Evolutionary conservation across 2,113 vertebrate genomes (phyloP).

Genomic region (Hiodon alosoides): DNA sequence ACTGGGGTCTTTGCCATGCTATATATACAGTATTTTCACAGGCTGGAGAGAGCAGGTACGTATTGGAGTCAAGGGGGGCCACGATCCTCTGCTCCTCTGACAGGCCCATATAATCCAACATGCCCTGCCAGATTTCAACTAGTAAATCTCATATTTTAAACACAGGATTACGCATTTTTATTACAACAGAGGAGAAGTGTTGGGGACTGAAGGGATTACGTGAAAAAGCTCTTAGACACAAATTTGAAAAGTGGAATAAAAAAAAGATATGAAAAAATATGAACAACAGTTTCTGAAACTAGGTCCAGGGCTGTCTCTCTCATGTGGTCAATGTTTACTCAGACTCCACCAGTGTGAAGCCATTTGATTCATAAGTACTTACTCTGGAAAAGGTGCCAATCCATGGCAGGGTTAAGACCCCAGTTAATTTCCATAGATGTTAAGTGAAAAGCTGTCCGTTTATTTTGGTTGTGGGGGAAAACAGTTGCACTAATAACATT

Average conservation of each 20-base stretch:
- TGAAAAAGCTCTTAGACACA: conserved; percentile 65
- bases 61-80: conserved; percentile 25
- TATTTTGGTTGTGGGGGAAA: no score
- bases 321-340: neutral
- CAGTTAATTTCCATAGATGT: no score
- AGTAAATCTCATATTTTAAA: conserved; percentile 84
- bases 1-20: neutral
- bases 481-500: no score
- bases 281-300: neutral
- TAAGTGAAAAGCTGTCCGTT: no score
- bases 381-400: neutral
- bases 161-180: conserved; percentile 84
- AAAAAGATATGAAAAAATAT: conserved; percentile 35
- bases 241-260: conserved; percentile 58
- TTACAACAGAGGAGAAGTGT: conserved; percentile 63
- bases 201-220: conserved; percentile 67
- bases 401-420: neutral
- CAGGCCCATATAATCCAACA: conserved; percentile 62
- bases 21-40: neutral
- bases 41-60: neutral
- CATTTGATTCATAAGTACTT: no score
- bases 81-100: conserved; percentile 32
- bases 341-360: no score
- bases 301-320: neutral
- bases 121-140: conserved; percentile 67